Evolutionary conservation across 2,797 vertebrate species (phyloP).

Genomic region (Tiaroga cobitis): DNA sequence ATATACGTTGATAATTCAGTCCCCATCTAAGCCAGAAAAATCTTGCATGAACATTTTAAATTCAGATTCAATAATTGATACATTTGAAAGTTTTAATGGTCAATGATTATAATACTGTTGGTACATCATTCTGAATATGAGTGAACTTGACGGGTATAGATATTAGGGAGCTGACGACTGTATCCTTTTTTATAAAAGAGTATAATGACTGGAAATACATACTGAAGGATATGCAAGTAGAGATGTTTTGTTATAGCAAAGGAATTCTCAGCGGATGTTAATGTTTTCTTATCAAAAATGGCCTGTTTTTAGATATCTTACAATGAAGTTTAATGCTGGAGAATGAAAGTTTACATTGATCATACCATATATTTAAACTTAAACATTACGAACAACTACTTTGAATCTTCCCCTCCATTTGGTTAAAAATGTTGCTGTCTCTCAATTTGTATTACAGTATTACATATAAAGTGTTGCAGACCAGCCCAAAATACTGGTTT

Average conservation of each 20-base stretch:
- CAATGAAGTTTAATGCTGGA: background rate
- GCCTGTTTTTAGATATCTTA: slow-evolving; percentile 1
- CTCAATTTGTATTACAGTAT: background rate
- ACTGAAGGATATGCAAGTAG: background rate
- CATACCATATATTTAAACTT: background rate
- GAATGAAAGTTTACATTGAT: background rate
- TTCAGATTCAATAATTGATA: background rate
- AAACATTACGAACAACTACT: slow-evolving; percentile 14
- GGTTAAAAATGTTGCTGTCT: background rate
- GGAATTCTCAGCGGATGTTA: slow-evolving; percentile 4
- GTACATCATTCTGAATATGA: slow-evolving; percentile 27
- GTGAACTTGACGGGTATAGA: background rate
- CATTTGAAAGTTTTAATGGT: slow-evolving; percentile 4
- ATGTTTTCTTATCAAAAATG: background rate
- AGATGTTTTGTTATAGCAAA: slow-evolving; percentile 3
- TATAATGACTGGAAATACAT: slow-evolving; percentile 4
- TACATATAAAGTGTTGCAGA: slow-evolving; percentile 6
- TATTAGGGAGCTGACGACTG: background rate
- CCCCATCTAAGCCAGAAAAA: background rate
- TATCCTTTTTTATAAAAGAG: background rate
- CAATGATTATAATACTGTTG: slow-evolving; percentile 14
- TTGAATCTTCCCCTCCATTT: background rate
- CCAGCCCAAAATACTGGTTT: background rate
- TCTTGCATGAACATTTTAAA: background rate
- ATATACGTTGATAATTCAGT: background rate